These are phyloP conservation scores for Onthophagus sagittarius DNA, from an alignment of 2,888 invertebrate species.

Conservation along the genomic window DNA sequence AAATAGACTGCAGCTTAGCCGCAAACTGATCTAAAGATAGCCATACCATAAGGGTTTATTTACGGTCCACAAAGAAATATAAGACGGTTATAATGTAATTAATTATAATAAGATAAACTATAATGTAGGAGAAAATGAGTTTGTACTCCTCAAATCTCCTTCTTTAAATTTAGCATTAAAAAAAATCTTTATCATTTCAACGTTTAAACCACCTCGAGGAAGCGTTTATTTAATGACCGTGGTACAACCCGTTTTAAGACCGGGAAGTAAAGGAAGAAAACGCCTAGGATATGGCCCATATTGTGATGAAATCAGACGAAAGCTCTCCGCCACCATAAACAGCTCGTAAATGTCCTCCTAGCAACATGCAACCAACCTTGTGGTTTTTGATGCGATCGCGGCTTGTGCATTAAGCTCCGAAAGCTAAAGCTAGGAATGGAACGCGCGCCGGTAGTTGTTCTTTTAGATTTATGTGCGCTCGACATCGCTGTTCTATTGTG, in stretches of 20 bases:
- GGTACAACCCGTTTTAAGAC: background rate
- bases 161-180: background rate
- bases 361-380: background rate
- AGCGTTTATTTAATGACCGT: background rate
- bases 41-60: background rate
- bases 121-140: background rate
- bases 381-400: background rate
- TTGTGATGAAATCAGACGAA: background rate
- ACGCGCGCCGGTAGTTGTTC: background rate
- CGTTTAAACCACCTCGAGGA: background rate
- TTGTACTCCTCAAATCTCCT: background rate
- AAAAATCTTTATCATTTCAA: background rate
- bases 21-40: background rate
- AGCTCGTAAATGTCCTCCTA: background rate
- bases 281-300: background rate
- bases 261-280: background rate
- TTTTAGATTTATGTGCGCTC: background rate
- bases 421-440: background rate
- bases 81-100: background rate
- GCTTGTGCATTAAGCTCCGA: background rate
- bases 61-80: background rate
- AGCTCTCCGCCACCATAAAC: background rate
- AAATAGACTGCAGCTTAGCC: background rate
- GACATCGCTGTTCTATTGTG: background rate
- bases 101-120: background rate